Evolutionary conservation across 2,113 vertebrate genomes (phyloP).

Genomic region (Nibea coibor): DNA sequence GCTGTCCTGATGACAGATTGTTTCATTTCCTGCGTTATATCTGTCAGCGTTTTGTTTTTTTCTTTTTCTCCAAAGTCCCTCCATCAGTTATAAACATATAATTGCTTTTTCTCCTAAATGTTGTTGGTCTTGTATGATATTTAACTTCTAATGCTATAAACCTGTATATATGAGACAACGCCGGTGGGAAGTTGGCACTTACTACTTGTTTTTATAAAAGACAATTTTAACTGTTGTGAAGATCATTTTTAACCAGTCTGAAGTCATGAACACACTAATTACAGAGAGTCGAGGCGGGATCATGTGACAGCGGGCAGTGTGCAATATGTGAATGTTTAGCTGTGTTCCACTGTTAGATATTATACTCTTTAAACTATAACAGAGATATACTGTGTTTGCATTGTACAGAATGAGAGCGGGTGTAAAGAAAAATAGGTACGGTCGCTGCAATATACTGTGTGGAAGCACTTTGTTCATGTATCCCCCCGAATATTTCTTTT

Average conservation of each 20-base stretch:
- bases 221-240: constrained; percentile 11
- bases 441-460: constrained; percentile 17
- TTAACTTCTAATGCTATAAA: constrained; percentile 14
- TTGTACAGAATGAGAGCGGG: constrained; percentile 41
- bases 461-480: constrained; percentile 39
- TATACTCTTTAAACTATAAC: constrained; percentile 29
- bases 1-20: constrained; percentile 6
- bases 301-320: constrained; percentile 51
- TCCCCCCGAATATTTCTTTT: constrained; percentile 22
- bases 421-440: constrained; percentile 16
- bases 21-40: constrained; percentile 17
- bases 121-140: constrained; percentile 22
- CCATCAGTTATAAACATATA: background rate
- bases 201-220: constrained; percentile 26
- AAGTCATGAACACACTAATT: constrained; percentile 9
- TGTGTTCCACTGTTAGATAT: constrained; percentile 32
- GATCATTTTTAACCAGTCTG: constrained; percentile 8
- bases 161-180: constrained; percentile 40
- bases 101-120: background rate
- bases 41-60: constrained; percentile 10
- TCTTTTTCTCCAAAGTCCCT: background rate
- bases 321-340: constrained; percentile 62
- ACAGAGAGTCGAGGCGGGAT: constrained; percentile 6
- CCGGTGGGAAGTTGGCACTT: constrained; percentile 3
- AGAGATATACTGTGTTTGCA: constrained; percentile 22